Base-by-base conservation (phyloP, 2,888 invertebrate species). In the Trichogramma evanescens region DNA sequence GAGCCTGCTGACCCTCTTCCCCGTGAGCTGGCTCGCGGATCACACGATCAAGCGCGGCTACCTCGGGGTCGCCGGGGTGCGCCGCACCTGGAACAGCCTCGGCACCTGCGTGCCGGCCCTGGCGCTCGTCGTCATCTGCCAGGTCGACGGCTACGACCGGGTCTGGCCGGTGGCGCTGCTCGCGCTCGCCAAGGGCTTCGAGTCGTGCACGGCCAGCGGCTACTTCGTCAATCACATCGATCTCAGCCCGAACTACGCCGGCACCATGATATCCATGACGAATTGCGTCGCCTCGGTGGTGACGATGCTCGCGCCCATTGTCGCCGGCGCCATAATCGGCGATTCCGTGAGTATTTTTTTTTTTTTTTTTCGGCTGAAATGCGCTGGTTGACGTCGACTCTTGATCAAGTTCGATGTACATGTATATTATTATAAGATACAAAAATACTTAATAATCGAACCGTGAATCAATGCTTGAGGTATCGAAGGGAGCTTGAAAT, bases 31-130 rank as follows among this genome's bases (percentile, higher is more conserved):
- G 26, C 26, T 26, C 26, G 26, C 26, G 2, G 26, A 26, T 26
- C 3, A 26, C 26, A 26, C 26, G 26, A 26, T 26, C 26, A 26
- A 26, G n/a, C 71, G 69, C 10, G 75, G 69, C 41, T 74, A 73
- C 4, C 63, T 72, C 0, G 63, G 71, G 2, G 69, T 71, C 3
- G 75, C 66, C 0, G 51, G 66, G 0, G 69, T 73, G 1, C 68
- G 81, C 39, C 81, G 80, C 64, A 58, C 72, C 1, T 78, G 77
- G 50, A 84, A 83, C 53, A 78, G 79, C 1, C 53, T 80, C 79
- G 86, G 89, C 0, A 82, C 85, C 63, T 77, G 78, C 73, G 78
- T 78, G 2, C 78, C 78, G 9, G 80, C 76, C 1, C n/a, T 78
- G 0, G 81, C 83, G 41, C 68, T 85, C 1, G 63, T 78, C 1